Base-by-base conservation (phyloP, 2,797 vertebrate species). In the Intellagama lesueurii region DNA sequence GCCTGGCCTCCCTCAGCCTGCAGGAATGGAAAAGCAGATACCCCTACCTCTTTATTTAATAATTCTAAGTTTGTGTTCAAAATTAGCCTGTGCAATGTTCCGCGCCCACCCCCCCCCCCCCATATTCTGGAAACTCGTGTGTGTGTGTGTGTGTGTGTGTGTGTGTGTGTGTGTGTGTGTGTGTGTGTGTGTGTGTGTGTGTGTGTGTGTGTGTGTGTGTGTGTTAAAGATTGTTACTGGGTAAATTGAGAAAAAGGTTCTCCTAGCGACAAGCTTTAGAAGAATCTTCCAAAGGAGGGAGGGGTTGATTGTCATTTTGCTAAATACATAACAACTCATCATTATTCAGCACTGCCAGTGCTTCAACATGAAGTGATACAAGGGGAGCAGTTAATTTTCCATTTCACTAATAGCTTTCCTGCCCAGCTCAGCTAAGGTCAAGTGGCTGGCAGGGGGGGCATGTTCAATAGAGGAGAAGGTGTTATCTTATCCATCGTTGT, bases 401-500 rank as follows among this genome's bases (percentile, higher is more conserved):
- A 35, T 66, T 70, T 64, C 68, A 56, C 82, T 70, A 52, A 85
- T 80, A 35, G 75, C 44, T 73, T 79, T 73, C 68, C 68, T 60
- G 73, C 75, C 88, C 76, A 56, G 30, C 82, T 80, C 16, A 22
- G 26, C 76, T 30, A 19, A 64, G 83, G 83, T 80, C 82, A 80
- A 72, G 52, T 78, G 49, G 19, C 73, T 69, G 81, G 81, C 73
- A 69, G 64, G 60, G 17, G 17, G 17, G 60, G 30, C 32, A 32
- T 52, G 60, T 69, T 83, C 70, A 32, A 76, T 44, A 8, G 22
- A 70, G 32, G 8, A 1, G 72, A 40, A 2, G 2, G 40, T 44
- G 47, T 60, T 26, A 49, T 77, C 84, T 83, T 70, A n/a, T 52
- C 19, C n/a, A 5, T 80, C 86, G 79, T 82, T 87, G 70, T 56